These are phyloP conservation scores for Dicrostonyx torquatus DNA, from an alignment of 2,797 vertebrate genomes.

Conservation along the genomic window DNA sequence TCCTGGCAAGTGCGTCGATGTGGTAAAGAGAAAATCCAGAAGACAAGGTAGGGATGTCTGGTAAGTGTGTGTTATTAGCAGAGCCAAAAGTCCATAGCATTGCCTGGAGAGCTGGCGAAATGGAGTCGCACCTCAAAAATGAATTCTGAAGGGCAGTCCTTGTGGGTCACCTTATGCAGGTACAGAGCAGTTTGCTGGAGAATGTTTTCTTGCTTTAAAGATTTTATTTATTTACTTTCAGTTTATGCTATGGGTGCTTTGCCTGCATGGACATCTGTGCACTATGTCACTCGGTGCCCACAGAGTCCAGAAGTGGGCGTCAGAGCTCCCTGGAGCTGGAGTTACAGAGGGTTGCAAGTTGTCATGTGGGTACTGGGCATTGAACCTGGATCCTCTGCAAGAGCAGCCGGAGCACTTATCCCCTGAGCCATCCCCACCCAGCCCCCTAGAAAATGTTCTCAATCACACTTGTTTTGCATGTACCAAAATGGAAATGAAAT, in stretches of 20 bases:
- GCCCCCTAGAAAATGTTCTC: neutral
- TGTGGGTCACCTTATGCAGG: neutral
- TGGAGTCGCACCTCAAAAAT: neutral
- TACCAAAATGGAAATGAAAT: conserved; percentile 5
- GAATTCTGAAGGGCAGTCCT: neutral
- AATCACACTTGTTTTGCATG: neutral
- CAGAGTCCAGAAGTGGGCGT: neutral
- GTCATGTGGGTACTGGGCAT: neutral
- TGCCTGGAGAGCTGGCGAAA: neutral
- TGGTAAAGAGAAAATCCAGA: conserved; percentile 22
- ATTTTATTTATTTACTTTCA: neutral
- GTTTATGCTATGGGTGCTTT: too few species aligned
- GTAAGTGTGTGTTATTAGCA: neutral
- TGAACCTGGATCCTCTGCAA: neutral
- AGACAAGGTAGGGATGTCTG: neutral
- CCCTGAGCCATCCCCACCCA: neutral
- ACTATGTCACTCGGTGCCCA: neutral
- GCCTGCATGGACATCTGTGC: fast-evolving
- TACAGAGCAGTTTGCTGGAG: conserved; percentile 2
- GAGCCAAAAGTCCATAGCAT: neutral
- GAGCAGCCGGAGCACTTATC: neutral
- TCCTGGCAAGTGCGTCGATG: neutral
- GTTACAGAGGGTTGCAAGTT: neutral
- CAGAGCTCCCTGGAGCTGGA: neutral
- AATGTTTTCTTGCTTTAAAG: neutral